Conservation (phyloP, 2,888 invertebrate species). For the Myopa testacea region DNA sequence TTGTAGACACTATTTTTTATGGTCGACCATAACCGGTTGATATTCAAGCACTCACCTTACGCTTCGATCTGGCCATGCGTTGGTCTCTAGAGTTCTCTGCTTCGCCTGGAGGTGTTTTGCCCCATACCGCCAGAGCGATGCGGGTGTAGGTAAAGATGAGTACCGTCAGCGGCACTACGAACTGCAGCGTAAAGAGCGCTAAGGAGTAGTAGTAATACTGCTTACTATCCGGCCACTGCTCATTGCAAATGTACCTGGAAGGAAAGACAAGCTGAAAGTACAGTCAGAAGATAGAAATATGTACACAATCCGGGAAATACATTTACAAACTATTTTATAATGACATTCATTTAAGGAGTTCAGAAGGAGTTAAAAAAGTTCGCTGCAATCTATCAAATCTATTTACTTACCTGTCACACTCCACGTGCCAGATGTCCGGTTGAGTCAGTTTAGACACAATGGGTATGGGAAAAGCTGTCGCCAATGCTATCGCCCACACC, state of each 20-base stretch:
- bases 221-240: slow-evolving; percentile 76
- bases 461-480: slow-evolving; percentile 85
- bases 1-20: no score
- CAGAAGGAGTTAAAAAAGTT: no score
- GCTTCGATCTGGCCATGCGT: slow-evolving; percentile 85
- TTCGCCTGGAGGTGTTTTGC: slow-evolving; percentile 87
- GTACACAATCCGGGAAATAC: no score
- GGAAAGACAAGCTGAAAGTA: not conserved
- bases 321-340: no score
- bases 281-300: no score
- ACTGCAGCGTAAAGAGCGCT: slow-evolving; percentile 84
- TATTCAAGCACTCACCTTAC: slow-evolving; percentile 76
- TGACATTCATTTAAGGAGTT: no score
- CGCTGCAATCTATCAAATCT: no score
- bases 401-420: slow-evolving; percentile 74
- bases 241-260: slow-evolving; percentile 77
- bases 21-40: not conserved
- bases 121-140: slow-evolving; percentile 90
- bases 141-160: slow-evolving; percentile 87
- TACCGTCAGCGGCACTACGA: slow-evolving; percentile 83
- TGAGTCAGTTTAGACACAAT: slow-evolving; percentile 78
- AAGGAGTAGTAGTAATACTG: slow-evolving; percentile 81
- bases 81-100: slow-evolving; percentile 86
- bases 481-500: slow-evolving; percentile 72
- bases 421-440: slow-evolving; percentile 74